These are phyloP conservation scores for Leptothorax acervorum DNA, from an alignment of 2,888 invertebrate genomes.

Conservation along the genomic window DNA sequence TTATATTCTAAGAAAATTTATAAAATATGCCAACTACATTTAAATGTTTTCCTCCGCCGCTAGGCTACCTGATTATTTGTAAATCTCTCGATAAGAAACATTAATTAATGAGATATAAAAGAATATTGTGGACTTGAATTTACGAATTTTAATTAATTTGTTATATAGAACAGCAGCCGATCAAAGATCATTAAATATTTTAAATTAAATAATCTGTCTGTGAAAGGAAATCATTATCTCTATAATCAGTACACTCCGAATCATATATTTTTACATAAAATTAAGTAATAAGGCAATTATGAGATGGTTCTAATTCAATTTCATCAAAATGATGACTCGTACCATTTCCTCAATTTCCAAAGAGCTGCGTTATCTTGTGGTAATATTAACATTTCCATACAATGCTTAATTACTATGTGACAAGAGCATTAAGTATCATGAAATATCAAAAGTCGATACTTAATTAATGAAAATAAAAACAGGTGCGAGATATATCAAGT, in stretches of 20 bases:
- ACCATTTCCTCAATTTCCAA: neutral
- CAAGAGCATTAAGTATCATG: neutral
- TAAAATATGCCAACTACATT: neutral
- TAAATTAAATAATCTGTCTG: constrained; percentile 1
- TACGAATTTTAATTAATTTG: neutral
- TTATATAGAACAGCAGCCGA: neutral
- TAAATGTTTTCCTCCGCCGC: neutral
- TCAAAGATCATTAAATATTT: neutral
- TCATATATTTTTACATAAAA: neutral
- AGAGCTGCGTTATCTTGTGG: neutral
- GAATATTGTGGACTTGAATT: neutral
- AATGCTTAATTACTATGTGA: neutral
- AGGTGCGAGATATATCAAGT: neutral
- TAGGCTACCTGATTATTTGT: neutral
- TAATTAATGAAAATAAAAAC: neutral
- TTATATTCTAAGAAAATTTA: neutral
- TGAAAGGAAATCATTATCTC: neutral
- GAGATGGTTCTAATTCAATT: neutral
- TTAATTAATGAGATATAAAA: neutral
- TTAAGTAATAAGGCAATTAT: neutral
- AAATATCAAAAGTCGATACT: neutral
- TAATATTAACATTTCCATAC: neutral
- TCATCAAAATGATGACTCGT: neutral
- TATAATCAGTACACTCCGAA: neutral
- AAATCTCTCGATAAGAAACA: neutral